Base-by-base conservation (phyloP, 2,888 invertebrate species). In the Leucophora obtusa region DNA sequence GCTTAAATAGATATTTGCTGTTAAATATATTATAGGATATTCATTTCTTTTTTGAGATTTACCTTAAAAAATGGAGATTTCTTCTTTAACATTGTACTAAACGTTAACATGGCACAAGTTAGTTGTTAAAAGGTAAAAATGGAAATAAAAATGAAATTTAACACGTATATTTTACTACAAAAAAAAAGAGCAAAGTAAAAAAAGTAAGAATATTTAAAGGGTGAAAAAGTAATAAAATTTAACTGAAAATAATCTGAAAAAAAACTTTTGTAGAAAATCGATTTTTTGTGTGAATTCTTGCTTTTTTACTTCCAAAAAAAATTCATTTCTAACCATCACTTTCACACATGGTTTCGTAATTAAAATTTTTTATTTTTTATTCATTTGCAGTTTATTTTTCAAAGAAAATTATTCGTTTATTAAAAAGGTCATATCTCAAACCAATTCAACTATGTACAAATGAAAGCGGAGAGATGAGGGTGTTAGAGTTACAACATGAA, bases 1-100 rank as follows among this genome's bases (percentile, higher is more conserved):
- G 72, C 76, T 80, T 76, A 76, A 76, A 72, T 75, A 72, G 72
- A 65, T 75, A 72, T 50, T 62, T 66, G 50, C 68, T 35, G 11
- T 62, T 68, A 73, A 63, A 79, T 60, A 75, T 63, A 63, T 72
- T 58, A 69, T 18, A 33, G 72, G 33, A 68, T 56, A 21, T 63
- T 63, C n/a, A n/a, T n/a, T 63, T 60, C 38, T 21, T 28, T 28
- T 28, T 28, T 28, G 28, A 28, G 28, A 28, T 28, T 28, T 28
- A 28, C 28, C 28, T 28, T 28, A 28, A 28, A 28, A 28, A 28
- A 6, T 28, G 6, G 28, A 28, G 21, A 6, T 28, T 28, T 28
- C 7, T 28, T 28, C 6, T 28, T 28, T 28, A 28, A 28, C 28
- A 7, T 28, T 28, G 7, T 28, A 28, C 28, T 58, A 59, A 77